Base-by-base conservation (phyloP, 2,888 invertebrate genomes). In the Gandaritis pyraliata region DNA sequence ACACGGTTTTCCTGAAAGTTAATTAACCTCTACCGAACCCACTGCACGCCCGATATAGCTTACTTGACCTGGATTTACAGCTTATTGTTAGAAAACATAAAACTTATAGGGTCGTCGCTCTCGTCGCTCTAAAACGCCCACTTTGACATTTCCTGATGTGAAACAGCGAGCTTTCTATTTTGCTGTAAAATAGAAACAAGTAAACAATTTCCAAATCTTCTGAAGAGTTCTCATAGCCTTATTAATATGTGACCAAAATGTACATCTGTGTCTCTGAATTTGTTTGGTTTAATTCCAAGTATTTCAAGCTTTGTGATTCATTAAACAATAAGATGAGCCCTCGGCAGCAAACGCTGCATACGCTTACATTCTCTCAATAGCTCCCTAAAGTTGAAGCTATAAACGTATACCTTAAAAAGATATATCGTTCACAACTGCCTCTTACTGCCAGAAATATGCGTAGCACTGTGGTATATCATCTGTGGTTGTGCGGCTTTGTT, bases 21-120 rank as follows among this genome's bases (percentile, higher is more conserved):
- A n/a, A n/a, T 59, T 55, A 73, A 78, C 75, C 73, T 75, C 74
- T 77, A 61, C 67, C 58, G 54, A 72, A 74, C 73, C 54, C 58
- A 48, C 58, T 58, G 58, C 57, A 36, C 56, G 59, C 64, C 61
- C 62, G 64, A 64, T 56, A 70, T 72, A 69, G 68, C 69, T 64
- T 64, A 70, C 70, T 69, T 70, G 78, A 75, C 82, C 80, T 75
- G 76, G 71, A 78, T 83, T 84, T 82, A 83, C 78, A 72, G 74
- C 75, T 75, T 81, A 84, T 83, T 86, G 82, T 83, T 80, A 71
- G 81, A 78, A 80, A 76, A 76, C 71, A 75, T 81, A 76, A 76
- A 80, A 76, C 81, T 76, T 79, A 80, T 75, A 76, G 75, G 77
- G 75, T 75, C 78, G 72, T 74, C 23, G n/a, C n/a, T n/a, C n/a